Percentiles rank a stretch among this genome's conserved stretches.
These are phyloP conservation scores for Anthonomus grandis DNA, from an alignment of 1,140 invertebrate species.

Conservation along the genomic window DNA sequence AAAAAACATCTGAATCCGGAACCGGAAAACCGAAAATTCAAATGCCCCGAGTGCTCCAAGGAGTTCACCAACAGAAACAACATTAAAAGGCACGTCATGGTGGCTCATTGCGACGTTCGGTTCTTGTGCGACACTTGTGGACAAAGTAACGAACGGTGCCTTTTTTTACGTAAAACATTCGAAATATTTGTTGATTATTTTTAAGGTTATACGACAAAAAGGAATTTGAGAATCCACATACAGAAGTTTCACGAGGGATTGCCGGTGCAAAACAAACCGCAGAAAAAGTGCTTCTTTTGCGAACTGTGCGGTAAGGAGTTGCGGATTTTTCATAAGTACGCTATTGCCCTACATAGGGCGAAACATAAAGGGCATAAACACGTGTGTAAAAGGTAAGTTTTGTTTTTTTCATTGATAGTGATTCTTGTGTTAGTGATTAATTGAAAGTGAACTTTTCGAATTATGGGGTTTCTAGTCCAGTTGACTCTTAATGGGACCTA, in stretches of 20 bases:
- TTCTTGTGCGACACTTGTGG: conserved; percentile 24
- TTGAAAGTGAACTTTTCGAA: too few relatives aligned
- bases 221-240: conserved; percentile 19
- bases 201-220: conserved; percentile 23
- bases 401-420: too few relatives aligned
- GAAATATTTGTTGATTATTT: neutral
- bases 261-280: conserved; percentile 9
- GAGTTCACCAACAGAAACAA: conserved; percentile 15
- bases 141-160: conserved; percentile 15
- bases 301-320: conserved; percentile 18
- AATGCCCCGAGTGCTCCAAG: conserved; percentile 20
- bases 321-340: conserved; percentile 23
- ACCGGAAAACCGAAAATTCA: conserved; percentile 14
- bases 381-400: conserved; percentile 24
- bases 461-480: too few relatives aligned
- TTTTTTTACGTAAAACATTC: neutral
- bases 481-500: too few relatives aligned
- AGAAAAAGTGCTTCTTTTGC: conserved; percentile 24
- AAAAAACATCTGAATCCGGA: conserved; percentile 22
- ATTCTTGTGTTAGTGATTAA: too few relatives aligned
- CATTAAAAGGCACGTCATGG: conserved; percentile 14
- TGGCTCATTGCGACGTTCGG: conserved; percentile 10
- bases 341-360: conserved; percentile 18
- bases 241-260: conserved; percentile 20
- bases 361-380: conserved; percentile 21